Conservation (phyloP, 2,113 vertebrate genomes). For the Merops nubicus region DNA sequence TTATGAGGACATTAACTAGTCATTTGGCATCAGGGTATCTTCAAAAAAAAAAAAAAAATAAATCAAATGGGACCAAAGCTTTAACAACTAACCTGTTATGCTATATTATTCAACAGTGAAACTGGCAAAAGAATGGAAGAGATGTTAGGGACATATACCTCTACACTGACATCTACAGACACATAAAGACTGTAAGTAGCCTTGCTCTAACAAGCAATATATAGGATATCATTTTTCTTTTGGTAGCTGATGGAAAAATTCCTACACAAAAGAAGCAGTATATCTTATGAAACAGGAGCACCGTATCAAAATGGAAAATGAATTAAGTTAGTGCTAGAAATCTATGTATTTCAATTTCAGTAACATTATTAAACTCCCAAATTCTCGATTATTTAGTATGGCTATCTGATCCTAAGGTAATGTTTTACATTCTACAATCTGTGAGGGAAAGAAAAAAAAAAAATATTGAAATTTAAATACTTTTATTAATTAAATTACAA, state of each 20-base stretch:
- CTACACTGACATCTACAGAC: neutral
- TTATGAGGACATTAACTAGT: neutral
- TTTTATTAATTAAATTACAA: neutral
- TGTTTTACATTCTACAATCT: neutral
- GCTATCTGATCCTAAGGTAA: neutral
- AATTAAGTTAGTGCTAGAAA: neutral
- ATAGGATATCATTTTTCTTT: neutral
- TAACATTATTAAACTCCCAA: neutral
- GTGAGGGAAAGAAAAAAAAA: no score
- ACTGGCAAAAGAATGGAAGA: neutral
- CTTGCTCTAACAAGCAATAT: neutral
- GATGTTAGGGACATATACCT: neutral
- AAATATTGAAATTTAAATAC: neutral
- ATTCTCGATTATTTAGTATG: neutral
- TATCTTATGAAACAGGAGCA: neutral
- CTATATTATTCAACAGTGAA: neutral
- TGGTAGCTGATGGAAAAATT: neutral
- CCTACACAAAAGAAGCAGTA: neutral
- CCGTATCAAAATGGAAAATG: neutral
- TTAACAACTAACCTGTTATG: neutral
- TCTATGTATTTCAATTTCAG: neutral
- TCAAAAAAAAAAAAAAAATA: neutral
- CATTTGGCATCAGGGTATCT: neutral
- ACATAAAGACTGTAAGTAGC: constrained; percentile 14
- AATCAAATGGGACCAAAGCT: neutral